Conservation (phyloP, 1,140 invertebrate genomes). For the Kradibia gibbosae region DNA sequence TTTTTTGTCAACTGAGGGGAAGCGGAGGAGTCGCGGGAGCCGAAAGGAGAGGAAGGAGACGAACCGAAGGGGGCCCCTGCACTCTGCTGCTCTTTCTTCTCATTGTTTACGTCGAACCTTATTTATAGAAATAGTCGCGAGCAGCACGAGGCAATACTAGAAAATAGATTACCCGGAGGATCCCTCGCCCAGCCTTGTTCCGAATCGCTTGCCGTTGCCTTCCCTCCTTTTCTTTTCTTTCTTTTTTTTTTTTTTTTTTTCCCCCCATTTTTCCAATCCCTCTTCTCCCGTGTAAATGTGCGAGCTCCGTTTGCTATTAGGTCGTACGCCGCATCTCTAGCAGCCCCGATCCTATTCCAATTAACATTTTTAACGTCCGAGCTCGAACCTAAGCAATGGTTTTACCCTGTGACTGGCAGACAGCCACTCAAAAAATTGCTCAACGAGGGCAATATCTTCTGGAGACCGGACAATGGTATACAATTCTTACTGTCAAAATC, state of each 20-base stretch:
- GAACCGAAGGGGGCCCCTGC: not conserved
- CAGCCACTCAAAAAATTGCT: conserved; percentile 78
- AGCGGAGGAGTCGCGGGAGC: too few relatives aligned
- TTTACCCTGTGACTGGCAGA: conserved; percentile 80
- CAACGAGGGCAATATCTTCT: conserved; percentile 81
- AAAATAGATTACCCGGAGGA: conserved; percentile 21
- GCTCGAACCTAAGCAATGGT: conserved; percentile 55
- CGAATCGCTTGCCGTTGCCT: not conserved
- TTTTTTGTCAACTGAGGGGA: conserved; percentile 11
- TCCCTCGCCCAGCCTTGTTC: not conserved
- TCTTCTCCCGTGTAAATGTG: not conserved
- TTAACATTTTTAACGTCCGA: not conserved
- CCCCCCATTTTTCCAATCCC: not conserved
- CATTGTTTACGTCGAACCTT: conserved; percentile 38
- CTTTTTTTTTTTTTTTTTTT: not conserved
- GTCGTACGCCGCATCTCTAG: not conserved
- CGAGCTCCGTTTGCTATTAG: not conserved
- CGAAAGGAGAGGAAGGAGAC: too few relatives aligned
- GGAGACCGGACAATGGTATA: conserved; percentile 82
- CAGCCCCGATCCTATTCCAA: not conserved
- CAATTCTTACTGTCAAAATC: not conserved
- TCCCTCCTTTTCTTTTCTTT: not conserved
- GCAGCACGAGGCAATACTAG: not conserved
- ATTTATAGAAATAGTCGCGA: conserved; percentile 33
- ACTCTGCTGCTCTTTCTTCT: conserved; percentile 4